Conservation (phyloP, 2,888 invertebrate genomes). For the Drosophila flavopinicola region DNA sequence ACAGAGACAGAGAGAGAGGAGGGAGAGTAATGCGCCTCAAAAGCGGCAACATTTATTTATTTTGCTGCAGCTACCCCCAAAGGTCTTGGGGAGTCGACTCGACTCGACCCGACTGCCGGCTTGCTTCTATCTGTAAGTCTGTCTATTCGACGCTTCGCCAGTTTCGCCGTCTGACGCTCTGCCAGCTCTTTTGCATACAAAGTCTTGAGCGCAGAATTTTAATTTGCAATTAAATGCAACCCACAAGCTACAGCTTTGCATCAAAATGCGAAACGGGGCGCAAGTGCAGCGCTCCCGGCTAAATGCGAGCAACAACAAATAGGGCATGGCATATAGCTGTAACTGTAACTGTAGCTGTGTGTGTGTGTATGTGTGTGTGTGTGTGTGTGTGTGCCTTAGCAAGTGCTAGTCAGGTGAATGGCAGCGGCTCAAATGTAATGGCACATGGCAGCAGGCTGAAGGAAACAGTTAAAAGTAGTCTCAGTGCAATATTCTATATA, state of each 20-base stretch:
- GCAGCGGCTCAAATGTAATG: conserved; percentile 23
- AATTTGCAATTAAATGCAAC: conserved; percentile 82
- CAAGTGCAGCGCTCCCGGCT: conserved; percentile 34
- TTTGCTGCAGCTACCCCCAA: conserved; percentile 64
- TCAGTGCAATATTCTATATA: conserved; percentile 27
- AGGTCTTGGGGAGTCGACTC: conserved; percentile 50
- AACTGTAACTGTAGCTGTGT: background rate
- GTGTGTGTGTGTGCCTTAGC: background rate
- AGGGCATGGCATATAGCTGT: conserved; percentile 3
- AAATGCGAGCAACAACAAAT: conserved; percentile 3
- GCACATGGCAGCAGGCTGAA: conserved; percentile 13
- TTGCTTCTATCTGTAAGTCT: conserved; percentile 14
- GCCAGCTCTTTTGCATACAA: conserved; percentile 68
- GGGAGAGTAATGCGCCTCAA: conserved; percentile 35
- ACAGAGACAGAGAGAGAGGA: no score
- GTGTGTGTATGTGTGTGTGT: background rate
- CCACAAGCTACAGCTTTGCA: conserved; percentile 77
- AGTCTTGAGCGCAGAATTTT: conserved; percentile 82
- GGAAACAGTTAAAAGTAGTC: conserved; percentile 52
- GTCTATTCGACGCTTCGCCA: conserved; percentile 30
- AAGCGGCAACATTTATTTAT: conserved; percentile 75
- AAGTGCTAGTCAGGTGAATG: conserved; percentile 41
- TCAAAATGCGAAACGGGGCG: conserved; percentile 64
- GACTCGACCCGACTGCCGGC: conserved; percentile 28
- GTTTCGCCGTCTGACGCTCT: conserved; percentile 27